Percentiles rank a stretch among this genome's conserved stretches.
Evolutionary conservation across 2,797 vertebrate species (phyloP).

Genomic region (Anableps anableps): DNA sequence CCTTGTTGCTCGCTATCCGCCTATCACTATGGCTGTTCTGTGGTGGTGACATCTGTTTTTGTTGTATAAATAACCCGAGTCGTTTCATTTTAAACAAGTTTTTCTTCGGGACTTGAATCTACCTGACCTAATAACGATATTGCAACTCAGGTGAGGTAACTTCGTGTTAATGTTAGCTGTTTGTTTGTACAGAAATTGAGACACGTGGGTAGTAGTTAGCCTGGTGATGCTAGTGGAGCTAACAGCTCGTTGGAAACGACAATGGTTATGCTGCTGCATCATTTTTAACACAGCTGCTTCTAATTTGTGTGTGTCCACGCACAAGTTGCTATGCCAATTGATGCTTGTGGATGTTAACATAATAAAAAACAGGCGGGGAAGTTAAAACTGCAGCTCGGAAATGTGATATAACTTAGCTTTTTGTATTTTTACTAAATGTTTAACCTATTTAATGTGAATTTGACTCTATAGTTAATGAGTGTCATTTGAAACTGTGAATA

Average conservation of each 20-base stretch:
- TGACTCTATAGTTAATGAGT: neutral
- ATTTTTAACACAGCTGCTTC: neutral
- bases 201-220: constrained; percentile 60
- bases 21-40: constrained; percentile 62
- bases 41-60: constrained; percentile 53
- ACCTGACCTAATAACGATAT: neutral
- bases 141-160: constrained; percentile 39
- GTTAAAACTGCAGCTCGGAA: neutral
- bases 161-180: neutral
- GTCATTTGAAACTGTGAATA: neutral
- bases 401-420: neutral
- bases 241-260: constrained; percentile 15
- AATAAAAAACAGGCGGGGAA: neutral
- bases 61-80: constrained; percentile 13
- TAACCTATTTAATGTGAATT: neutral
- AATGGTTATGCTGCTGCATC: neutral
- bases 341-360: neutral
- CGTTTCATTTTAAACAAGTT: neutral
- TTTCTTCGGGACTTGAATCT: rapidly evolving
- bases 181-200: constrained; percentile 17
- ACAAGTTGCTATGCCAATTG: neutral
- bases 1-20: constrained; percentile 40
- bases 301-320: neutral
- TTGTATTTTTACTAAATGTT: neutral
- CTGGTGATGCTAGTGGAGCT: constrained; percentile 13